These are phyloP conservation scores for Parelbella ahira DNA, from an alignment of 2,888 invertebrate genomes.

Conservation along the genomic window DNA sequence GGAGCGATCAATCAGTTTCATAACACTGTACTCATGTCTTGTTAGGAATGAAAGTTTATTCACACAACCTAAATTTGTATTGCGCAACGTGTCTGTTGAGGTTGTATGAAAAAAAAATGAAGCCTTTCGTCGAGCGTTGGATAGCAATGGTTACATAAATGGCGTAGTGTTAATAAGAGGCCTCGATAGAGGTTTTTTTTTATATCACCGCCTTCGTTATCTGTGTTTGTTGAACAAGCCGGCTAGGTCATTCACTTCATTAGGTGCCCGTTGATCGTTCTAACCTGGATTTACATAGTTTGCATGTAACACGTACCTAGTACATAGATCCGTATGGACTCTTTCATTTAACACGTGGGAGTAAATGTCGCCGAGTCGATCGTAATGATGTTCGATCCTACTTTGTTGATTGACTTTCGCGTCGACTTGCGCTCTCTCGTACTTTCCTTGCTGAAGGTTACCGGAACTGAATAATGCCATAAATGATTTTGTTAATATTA, in stretches of 20 bases:
- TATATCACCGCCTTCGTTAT: slow-evolving; percentile 38
- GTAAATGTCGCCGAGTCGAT: background rate
- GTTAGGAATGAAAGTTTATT: no score
- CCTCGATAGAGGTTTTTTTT: slow-evolving; percentile 35
- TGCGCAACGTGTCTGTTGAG: no score
- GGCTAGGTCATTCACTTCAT: slow-evolving; percentile 39
- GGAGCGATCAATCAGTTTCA: no score
- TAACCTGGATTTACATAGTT: slow-evolving; percentile 26
- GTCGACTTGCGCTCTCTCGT: no score
- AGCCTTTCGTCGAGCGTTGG: slow-evolving; percentile 13
- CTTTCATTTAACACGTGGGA: slow-evolving; percentile 4
- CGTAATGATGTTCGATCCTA: background rate
- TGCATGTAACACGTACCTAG: slow-evolving; percentile 16
- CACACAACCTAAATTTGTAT: no score
- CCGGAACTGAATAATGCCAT: slow-evolving; percentile 22
- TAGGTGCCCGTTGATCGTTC: slow-evolving; percentile 24
- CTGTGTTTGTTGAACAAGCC: slow-evolving; percentile 40
- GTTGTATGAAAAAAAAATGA: no score
- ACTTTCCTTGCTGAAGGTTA: slow-evolving; percentile 14
- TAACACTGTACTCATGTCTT: no score
- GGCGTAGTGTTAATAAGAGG: slow-evolving; percentile 39
- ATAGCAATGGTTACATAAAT: slow-evolving; percentile 38
- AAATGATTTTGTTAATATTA: slow-evolving; percentile 8
- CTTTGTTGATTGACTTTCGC: slow-evolving; percentile 14
- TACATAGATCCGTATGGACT: slow-evolving; percentile 19